Conservation (phyloP, 1,140 invertebrate genomes). For the Glomeris maerens region DNA sequence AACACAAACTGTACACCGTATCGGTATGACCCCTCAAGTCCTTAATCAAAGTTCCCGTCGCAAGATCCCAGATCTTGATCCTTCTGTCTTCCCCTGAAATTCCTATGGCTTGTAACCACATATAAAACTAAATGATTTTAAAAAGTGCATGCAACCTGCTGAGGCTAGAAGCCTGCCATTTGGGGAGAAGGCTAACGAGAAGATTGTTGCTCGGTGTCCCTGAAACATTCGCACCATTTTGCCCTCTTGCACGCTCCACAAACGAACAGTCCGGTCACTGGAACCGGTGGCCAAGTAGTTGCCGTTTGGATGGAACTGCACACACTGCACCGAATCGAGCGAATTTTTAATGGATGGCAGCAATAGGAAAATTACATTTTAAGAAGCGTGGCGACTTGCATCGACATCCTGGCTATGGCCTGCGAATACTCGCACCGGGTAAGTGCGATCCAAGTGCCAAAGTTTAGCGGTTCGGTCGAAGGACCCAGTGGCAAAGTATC, state of each 20-base stretch:
- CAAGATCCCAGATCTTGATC: slow-evolving; percentile 53
- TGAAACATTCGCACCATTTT: slow-evolving; percentile 30
- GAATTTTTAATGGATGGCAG: slow-evolving; percentile 3
- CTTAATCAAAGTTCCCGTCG: slow-evolving; percentile 40
- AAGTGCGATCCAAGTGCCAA: slow-evolving; percentile 66
- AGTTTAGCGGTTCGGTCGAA: slow-evolving; percentile 67
- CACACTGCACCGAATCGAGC: slow-evolving; percentile 38
- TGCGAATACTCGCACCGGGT: slow-evolving; percentile 60
- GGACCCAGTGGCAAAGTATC: slow-evolving; percentile 65
- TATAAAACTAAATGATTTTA: slow-evolving; percentile 11
- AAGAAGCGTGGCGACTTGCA: slow-evolving; percentile 41
- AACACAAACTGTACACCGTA: slow-evolving; percentile 43
- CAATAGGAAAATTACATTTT: slow-evolving; percentile 7
- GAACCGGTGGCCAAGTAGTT: slow-evolving; percentile 64
- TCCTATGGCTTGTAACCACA: too few relatives aligned
- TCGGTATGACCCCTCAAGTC: slow-evolving; percentile 47
- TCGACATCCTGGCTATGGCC: slow-evolving; percentile 72
- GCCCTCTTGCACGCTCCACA: slow-evolving; percentile 53
- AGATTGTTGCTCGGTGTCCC: slow-evolving; percentile 44
- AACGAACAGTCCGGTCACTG: slow-evolving; percentile 53
- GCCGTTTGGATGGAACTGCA: slow-evolving; percentile 69
- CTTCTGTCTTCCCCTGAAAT: slow-evolving; percentile 48
- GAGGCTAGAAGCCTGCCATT: slow-evolving; percentile 52
- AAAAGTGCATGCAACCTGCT: slow-evolving; percentile 35
- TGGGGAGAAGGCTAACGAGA: slow-evolving; percentile 49